Conservation (phyloP, 2,113 vertebrate species). For the Malurus elegans region DNA sequence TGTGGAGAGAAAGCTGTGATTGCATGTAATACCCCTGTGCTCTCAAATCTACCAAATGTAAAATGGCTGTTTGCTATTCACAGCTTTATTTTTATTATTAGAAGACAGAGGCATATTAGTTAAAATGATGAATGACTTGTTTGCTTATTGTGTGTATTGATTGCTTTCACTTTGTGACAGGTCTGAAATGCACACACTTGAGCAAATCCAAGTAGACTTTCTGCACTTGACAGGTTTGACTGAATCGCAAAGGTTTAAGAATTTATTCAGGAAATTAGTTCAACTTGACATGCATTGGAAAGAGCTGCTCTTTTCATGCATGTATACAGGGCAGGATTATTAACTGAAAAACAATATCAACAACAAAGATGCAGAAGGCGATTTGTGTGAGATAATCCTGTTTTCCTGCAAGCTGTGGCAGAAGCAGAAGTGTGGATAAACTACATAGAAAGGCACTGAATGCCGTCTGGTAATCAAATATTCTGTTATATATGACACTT, state of each 20-base stretch:
- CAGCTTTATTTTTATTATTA: not conserved
- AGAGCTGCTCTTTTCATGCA: not conserved
- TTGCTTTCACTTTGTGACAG: not conserved
- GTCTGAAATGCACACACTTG: not conserved
- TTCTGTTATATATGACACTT: not conserved
- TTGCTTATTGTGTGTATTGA: not conserved
- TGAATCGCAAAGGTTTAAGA: not conserved
- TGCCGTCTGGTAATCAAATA: not conserved
- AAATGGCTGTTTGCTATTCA: not conserved
- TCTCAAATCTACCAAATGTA: not conserved
- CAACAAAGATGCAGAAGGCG: not conserved
- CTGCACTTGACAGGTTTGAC: not conserved
- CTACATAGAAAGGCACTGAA: not conserved
- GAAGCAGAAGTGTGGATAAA: not conserved
- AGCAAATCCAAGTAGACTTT: not conserved
- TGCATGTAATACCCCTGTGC: not conserved
- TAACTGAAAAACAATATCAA: not conserved
- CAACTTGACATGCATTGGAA: not conserved
- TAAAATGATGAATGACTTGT: not conserved
- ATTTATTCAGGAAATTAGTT: slow-evolving; percentile 27
- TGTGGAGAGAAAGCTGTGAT: not conserved
- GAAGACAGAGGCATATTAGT: not conserved
- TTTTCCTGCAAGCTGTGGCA: not conserved
- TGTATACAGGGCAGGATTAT: not conserved
- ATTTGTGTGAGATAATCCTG: not conserved